Evolutionary conservation across 2,888 invertebrate genomes (phyloP), one percentile per base, ranked within the genome.

Genomic region (Arge pagana): DNA sequence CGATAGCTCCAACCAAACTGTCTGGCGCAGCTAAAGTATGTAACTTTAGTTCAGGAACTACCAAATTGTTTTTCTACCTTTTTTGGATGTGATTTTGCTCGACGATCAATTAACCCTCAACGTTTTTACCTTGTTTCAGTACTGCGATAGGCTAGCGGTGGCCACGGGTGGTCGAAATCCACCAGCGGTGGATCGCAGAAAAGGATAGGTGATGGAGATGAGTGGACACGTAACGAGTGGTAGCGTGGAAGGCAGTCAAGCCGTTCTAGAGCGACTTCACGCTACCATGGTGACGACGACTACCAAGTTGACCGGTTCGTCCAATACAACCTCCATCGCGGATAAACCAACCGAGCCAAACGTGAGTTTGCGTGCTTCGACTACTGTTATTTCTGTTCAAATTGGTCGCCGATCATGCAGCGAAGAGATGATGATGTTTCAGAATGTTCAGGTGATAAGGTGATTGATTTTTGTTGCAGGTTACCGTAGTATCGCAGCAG

Each of bases 161-260:
- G n/a, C n/a, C n/a, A n/a, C n/a, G n/a, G n/a, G n/a, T n/a, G 13
- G 11, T 33, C 13, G 33, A 7, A 33, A 15, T 11, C 33, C 33
- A 33, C 3, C 7, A 33, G n/a, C 11, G 15, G n/a, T 11, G 15
- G 33, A 7, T 33, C n/a, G 28, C 28, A 26, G 28, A n/a, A n/a
- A n/a, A n/a, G n/a, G n/a, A 8, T 13, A 13, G 45, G 60, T 10
- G 50, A 53, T 54, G 59, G 63, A 56, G 54, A 67, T 66, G 68
- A 67, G 59, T 52, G 61, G 64, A 37, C 65, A 67, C 60, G 62
- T 50, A 31, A 52, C 60, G 24, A 48, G 58, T 31, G 60, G 53
- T 53, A 39, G 60, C 50, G 55, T 61, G 26, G 61, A 67, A 52
- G 60, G 61, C 40, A 61, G 58, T 37, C 58, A 58, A 58, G 56